Evolutionary conservation across 2,113 vertebrate species (phyloP), one percentile per base, ranked within the genome.

Genomic region (Bolborhynchus lineola): DNA sequence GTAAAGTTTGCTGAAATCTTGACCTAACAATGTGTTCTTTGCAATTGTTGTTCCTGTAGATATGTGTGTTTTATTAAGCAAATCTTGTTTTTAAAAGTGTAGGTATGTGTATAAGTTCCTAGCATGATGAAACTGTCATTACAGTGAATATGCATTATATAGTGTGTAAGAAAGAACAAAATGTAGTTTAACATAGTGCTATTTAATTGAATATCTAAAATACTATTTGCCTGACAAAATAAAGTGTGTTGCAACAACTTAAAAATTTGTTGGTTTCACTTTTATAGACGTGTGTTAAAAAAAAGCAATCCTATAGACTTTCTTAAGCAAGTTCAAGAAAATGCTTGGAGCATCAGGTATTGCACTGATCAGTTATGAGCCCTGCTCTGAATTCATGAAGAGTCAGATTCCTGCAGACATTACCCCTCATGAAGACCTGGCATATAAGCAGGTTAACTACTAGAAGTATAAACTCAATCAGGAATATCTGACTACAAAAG

Each of bases 191-290:
- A 94, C 82, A 93, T 65, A 93, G 62, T 96, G 90, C 81, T 97
- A 97, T 98, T 98, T 97, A 98, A 98, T 97, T 97, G 77, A 97
- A 52, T 96, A 96, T 83, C 88, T 86, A 95, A 98, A 86, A 96
- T 97, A 90, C 68, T 94, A 92, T 96, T 98, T 98, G 97, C 98
- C 97, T 98, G 96, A 97, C 93, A 97, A 98, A 99, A 99, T 98
- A 97, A 98, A 98, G 95, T 50, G 86, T 96, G 96, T 97, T 96
- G 95, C 98, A 97, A 97, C 92, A 71, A 69, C 39, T 68, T 86
- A 26, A 67, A 67, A 44, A 16, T 10, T 41, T 67, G 25, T 65
- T 41, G 24, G 4, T 57, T 86, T 84, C 28, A 13, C 28, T 29
- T 29, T 68, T 65, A 47, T 16, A 52, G 11, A 47, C 69, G 2